Evolutionary conservation across 2,113 vertebrate species (phyloP).

Genomic region (Lagopus muta): DNA sequence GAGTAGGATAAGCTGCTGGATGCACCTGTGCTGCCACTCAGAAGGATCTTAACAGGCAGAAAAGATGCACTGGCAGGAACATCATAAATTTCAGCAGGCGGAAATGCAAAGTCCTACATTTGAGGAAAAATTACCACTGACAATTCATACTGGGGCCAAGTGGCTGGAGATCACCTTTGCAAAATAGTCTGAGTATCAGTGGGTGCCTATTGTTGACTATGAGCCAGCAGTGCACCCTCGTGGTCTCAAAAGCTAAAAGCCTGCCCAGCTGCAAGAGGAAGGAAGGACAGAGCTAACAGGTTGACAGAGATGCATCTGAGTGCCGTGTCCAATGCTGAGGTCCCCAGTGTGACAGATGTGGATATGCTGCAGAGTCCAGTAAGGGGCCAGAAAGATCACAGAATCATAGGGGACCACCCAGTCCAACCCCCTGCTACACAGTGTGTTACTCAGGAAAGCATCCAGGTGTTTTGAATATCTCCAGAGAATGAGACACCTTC

Average conservation of each 20-base stretch:
- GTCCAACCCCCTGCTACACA: no score
- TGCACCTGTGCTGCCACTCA: background rate
- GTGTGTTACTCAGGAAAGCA: no score
- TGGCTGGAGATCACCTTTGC: background rate
- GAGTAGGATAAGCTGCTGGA: background rate
- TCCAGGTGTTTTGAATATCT: no score
- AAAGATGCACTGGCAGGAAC: background rate
- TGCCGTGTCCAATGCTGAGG: background rate
- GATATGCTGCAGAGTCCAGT: background rate
- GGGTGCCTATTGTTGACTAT: rapidly evolving
- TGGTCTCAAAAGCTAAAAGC: background rate
- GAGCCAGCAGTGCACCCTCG: background rate
- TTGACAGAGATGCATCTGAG: background rate
- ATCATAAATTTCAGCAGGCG: background rate
- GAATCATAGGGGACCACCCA: no score
- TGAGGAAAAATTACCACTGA: background rate
- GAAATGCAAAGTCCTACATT: rapidly evolving
- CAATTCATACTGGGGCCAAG: background rate
- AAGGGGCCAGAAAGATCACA: background rate
- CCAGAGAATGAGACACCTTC: no score
- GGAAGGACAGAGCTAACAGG: background rate
- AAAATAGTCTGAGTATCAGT: background rate
- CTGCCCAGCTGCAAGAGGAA: background rate
- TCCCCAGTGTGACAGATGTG: background rate
- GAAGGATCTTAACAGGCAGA: background rate